Evolutionary conservation across 2,797 vertebrate species (phyloP).

Genomic region (Euphonia xanthogaster): DNA sequence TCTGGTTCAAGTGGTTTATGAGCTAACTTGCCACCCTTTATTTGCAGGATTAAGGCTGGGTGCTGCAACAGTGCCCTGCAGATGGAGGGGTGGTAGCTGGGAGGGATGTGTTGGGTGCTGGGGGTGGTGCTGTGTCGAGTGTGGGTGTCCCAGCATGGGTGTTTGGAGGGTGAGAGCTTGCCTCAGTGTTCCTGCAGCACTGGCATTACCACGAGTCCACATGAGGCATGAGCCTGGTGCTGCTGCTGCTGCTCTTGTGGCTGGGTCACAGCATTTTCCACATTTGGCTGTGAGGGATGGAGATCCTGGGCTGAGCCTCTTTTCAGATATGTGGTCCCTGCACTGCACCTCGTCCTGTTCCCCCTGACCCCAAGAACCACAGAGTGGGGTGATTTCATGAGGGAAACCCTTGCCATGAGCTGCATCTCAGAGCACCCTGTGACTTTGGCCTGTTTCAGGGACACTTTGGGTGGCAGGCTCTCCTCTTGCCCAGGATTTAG

Average conservation of each 20-base stretch:
- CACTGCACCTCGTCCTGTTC: rapidly evolving
- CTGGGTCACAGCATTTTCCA: rapidly evolving
- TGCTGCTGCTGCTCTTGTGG: background rate
- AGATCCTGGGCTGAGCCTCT: background rate
- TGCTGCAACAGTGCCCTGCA: rapidly evolving
- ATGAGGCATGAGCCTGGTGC: rapidly evolving
- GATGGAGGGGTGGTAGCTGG: background rate
- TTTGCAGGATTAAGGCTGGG: background rate
- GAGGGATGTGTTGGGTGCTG: background rate
- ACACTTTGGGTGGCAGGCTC: background rate
- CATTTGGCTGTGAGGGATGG: background rate
- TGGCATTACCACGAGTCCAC: rapidly evolving
- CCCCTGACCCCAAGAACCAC: background rate
- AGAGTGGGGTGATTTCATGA: background rate
- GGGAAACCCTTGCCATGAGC: background rate
- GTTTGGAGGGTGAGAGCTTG: background rate
- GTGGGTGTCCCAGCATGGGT: background rate
- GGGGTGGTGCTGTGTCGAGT: rapidly evolving
- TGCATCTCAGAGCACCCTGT: background rate
- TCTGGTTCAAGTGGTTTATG: background rate
- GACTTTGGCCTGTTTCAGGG: background rate
- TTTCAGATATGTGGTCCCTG: rapidly evolving
- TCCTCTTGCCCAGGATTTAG: background rate
- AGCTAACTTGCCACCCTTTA: background rate
- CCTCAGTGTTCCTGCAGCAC: background rate